Conservation (phyloP, 2,888 invertebrate genomes). For the Acrobasis suavella region DNA sequence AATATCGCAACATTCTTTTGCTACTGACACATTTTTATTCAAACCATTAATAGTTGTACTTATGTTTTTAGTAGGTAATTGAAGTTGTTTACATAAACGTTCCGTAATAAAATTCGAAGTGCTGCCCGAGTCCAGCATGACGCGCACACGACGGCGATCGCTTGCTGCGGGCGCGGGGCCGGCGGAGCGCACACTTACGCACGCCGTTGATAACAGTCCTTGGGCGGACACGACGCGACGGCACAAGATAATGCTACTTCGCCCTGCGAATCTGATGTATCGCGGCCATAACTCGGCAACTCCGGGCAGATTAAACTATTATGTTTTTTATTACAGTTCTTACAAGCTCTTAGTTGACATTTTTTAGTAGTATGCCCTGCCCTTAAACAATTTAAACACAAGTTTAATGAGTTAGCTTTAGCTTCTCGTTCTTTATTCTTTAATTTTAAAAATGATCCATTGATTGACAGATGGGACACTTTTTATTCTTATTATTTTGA, state of each 20-base stretch:
- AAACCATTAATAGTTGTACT: neutral
- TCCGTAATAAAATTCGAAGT: constrained; percentile 12
- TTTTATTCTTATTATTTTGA: no score
- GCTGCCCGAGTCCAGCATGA: constrained; percentile 6
- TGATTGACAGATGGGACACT: neutral
- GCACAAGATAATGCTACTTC: neutral
- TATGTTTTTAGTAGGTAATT: neutral
- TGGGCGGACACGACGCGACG: neutral
- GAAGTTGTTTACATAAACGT: neutral
- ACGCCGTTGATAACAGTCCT: constrained; percentile 5
- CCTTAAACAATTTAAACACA: constrained; percentile 6
- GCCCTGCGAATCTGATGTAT: neutral
- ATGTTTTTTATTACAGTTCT: neutral
- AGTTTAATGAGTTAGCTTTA: neutral
- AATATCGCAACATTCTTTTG: neutral
- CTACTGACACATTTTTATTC: neutral
- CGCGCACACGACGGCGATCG: neutral
- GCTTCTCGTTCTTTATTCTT: neutral
- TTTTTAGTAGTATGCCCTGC: neutral
- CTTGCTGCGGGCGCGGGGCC: neutral
- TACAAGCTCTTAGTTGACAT: neutral
- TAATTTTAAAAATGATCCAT: neutral
- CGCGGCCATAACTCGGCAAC: neutral
- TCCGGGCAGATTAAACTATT: neutral
- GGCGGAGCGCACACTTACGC: neutral